phyloP scores from a whole-genome alignment of 2,113 vertebrate species.

The Mesitornis unicolor region DNA sequence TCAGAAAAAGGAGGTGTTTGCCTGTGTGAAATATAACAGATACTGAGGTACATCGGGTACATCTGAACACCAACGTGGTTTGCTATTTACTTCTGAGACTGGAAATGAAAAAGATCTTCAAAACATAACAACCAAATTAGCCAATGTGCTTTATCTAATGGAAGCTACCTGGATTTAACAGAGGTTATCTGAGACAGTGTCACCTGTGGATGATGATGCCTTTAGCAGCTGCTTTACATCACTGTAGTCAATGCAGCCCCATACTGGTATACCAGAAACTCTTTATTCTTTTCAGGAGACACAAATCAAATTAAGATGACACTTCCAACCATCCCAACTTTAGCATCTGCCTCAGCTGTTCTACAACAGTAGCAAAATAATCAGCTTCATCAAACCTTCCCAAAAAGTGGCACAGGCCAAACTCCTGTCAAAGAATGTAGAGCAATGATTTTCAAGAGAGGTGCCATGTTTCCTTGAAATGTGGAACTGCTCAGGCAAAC shows the following conservation, averaged over 20 bases:
- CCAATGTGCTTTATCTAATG: background rate
- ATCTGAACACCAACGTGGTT: background rate
- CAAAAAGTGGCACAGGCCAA: background rate
- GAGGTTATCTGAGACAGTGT: background rate
- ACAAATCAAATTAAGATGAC: background rate
- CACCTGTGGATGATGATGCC: background rate
- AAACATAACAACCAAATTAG: background rate
- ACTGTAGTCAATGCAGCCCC: background rate
- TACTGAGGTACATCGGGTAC: background rate
- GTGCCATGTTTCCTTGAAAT: background rate
- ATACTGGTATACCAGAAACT: background rate
- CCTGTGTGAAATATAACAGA: background rate
- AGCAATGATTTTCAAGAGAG: background rate
- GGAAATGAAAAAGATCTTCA: background rate
- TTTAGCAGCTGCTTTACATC: background rate
- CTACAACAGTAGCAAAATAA: background rate
- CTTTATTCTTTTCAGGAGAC: background rate
- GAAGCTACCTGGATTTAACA: background rate
- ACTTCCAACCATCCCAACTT: background rate
- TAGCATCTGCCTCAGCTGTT: background rate
- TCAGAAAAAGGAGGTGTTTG: background rate
- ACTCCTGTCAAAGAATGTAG: background rate
- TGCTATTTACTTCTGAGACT: background rate
- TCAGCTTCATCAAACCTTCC: background rate
- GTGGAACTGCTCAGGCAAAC: background rate